Evolutionary conservation across 2,888 invertebrate genomes (phyloP), one percentile per base, ranked within the genome.

Genomic region (Dendrolimus pini): DNA sequence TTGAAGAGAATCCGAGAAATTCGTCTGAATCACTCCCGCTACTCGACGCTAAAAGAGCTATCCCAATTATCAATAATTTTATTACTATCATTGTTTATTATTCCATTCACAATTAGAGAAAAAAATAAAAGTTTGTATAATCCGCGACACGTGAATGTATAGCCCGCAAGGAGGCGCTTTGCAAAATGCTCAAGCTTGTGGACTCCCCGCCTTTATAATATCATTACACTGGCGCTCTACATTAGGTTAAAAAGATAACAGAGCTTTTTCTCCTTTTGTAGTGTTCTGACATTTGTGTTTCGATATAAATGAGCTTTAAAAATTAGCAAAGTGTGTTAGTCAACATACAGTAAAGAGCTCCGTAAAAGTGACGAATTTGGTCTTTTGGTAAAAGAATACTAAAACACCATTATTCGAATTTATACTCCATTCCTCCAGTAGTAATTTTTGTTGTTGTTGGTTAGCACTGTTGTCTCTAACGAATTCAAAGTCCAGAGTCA

Each of bases 251-350:
- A 82, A 84, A 87, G 83, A 88, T 85, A 88, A 83, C 82, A 85
- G 81, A 85, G 84, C 85, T 85, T 89, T 89, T 89, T 82, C 76
- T 84, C 72, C 80, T 86, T 88, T 86, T 89, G 82, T 85, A 71
- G 62, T 65, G 60, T 70, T 67, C 75, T 81, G 83, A 78, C 81
- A 83, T 85, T 83, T 77, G 73, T 71, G 60, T 66, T 60, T 64
- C 71, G 70, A 71, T 74, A 75, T 69, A 73, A 71, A 73, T 64
- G 70, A 80, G 78, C 78, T 79, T 80, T 72, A 71, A 47, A 47
- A 30, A 30, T 30, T 3, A 1, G 6, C 1, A 30, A 30, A 30
- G 30, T 30, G 30, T 30, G 30, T 30, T 3, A 30, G 30, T 30
- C 30, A 30, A 30, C 30, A 30, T 30, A 30, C 30, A 30, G 30